Conservation (phyloP, 2,888 invertebrate genomes). For the Seira musarum region DNA sequence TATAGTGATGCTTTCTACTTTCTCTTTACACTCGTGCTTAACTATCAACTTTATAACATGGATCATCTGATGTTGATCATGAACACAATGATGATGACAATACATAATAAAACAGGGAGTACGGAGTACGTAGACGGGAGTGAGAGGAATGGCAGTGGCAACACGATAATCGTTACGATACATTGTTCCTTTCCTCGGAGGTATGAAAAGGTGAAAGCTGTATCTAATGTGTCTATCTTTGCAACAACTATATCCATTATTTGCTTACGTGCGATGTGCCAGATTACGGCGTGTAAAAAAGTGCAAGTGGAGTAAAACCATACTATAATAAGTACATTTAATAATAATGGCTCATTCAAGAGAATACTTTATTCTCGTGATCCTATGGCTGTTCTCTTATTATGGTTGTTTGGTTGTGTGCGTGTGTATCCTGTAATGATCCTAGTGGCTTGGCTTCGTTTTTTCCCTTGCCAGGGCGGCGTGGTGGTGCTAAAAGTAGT, state of each 20-base stretch:
- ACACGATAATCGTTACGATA: conserved; percentile 4
- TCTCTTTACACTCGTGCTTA: not conserved
- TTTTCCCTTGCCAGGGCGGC: not conserved
- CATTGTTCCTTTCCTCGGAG: too few species aligned
- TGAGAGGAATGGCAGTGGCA: not conserved
- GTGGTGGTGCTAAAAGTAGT: conserved; percentile 36
- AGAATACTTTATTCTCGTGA: conserved; percentile 12
- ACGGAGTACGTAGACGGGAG: not conserved
- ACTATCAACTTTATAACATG: not conserved
- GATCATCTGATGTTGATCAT: not conserved
- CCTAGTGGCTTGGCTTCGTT: not conserved
- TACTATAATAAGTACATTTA: conserved; percentile 10
- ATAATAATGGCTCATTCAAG: conserved; percentile 36
- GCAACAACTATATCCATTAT: not conserved
- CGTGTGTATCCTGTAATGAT: not conserved
- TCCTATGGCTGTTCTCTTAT: conserved; percentile 23
- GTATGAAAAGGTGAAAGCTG: conserved; percentile 1
- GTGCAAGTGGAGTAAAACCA: conserved; percentile 1
- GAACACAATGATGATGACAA: conserved; percentile 11
- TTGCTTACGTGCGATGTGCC: not conserved
- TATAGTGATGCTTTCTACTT: not conserved
- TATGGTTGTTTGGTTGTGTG: conserved; percentile 24
- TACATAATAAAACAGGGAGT: conserved; percentile 29
- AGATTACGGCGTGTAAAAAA: conserved; percentile 7
- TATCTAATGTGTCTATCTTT: conserved; percentile 6